A percentile compares a stretch with the other conserved stretches of the same genome.
Conservation (phyloP, 2,797 vertebrate species). For the Macropus fuliginosus region DNA sequence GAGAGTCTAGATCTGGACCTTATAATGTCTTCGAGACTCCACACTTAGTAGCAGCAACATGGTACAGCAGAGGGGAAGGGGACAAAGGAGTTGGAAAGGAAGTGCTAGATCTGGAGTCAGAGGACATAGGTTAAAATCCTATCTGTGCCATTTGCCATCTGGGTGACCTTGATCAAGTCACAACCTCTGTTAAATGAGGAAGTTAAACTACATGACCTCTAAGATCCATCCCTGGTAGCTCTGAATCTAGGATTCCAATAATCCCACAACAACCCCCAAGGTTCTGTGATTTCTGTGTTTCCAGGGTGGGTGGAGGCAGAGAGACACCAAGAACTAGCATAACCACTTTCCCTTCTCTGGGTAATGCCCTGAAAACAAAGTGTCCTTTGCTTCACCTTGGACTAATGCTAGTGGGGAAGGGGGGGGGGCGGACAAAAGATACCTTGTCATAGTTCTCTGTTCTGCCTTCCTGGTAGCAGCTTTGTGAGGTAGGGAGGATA, state of each 20-base stretch:
- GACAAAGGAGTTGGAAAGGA: not conserved
- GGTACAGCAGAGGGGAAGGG: not conserved
- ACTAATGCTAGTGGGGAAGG: not conserved
- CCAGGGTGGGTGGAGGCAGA: not conserved
- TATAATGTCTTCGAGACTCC: not conserved
- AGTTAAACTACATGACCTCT: not conserved
- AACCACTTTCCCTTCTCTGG: not conserved
- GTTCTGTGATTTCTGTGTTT: not conserved
- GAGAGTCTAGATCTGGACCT: not conserved
- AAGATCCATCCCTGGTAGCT: not conserved
- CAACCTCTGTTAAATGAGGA: not conserved
- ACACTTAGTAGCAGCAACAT: not conserved
- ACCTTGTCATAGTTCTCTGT: not conserved
- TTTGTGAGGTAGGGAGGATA: slow-evolving; percentile 55
- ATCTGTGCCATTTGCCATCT: not conserved
- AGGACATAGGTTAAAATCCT: not conserved
- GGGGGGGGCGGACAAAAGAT: not conserved
- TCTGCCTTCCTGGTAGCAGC: not conserved
- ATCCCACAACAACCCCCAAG: not conserved
- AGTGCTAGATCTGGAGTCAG: not conserved
- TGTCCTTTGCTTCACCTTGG: not conserved
- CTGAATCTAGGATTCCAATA: not conserved
- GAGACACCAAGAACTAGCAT: not conserved
- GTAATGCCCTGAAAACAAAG: not conserved
- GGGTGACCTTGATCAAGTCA: not conserved